These are phyloP conservation scores for Tetramorium simillimum DNA, from an alignment of 1,140 invertebrate genomes.

Conservation along the genomic window DNA sequence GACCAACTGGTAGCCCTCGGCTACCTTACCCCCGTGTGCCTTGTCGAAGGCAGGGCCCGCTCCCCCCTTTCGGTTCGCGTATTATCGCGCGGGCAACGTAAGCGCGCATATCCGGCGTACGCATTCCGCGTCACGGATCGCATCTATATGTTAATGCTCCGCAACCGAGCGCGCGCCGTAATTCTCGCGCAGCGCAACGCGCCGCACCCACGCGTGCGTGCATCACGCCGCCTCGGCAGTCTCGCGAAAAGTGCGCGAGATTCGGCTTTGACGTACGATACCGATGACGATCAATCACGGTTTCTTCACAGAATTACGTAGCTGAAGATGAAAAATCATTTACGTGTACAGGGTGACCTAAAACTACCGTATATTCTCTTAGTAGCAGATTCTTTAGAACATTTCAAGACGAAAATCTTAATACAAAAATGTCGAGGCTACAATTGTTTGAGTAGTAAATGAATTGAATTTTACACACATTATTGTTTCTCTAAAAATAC, in stretches of 20 bases:
- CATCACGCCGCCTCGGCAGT: constrained; percentile 30
- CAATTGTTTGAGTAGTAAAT: too few relatives aligned
- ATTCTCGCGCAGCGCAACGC: constrained; percentile 65
- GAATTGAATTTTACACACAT: too few relatives aligned
- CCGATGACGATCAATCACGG: neutral
- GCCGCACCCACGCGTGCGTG: constrained; percentile 60
- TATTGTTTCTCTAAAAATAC: too few relatives aligned
- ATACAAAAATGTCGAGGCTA: too few relatives aligned
- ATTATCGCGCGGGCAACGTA: constrained; percentile 52
- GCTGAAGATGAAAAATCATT: too few relatives aligned
- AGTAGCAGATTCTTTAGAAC: too few relatives aligned
- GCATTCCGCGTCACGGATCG: constrained; percentile 79
- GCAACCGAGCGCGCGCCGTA: constrained; percentile 71
- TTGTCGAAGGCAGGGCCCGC: neutral
- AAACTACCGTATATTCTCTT: too few relatives aligned
- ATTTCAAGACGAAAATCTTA: too few relatives aligned
- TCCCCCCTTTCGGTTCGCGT: neutral
- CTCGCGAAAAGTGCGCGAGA: constrained; percentile 16
- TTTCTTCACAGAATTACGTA: neutral
- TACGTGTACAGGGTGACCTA: too few relatives aligned
- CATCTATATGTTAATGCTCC: constrained; percentile 82
- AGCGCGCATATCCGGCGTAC: constrained; percentile 57
- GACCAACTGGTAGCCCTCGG: constrained; percentile 58
- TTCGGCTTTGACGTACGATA: constrained; percentile 5
- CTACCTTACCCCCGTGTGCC: constrained; percentile 45